These are phyloP conservation scores for Poicephalus gulielmi DNA, from an alignment of 2,113 vertebrate species.

Conservation along the genomic window DNA sequence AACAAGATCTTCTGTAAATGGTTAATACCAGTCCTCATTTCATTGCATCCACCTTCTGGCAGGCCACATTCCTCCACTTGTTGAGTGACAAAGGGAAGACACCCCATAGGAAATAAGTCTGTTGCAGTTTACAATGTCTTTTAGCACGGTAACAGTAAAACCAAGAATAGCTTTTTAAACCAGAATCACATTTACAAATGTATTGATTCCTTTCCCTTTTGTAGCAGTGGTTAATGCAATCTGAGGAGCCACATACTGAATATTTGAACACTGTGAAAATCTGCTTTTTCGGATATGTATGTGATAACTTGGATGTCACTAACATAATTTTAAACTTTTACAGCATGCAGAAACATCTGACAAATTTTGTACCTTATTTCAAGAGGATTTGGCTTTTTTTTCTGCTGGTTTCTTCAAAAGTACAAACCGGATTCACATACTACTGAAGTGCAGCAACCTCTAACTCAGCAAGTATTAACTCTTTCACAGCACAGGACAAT, in stretches of 20 bases:
- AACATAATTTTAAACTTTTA: constrained; percentile 20
- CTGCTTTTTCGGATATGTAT: not conserved
- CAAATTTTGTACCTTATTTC: constrained; percentile 46
- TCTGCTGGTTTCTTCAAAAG: not conserved
- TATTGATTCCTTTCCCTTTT: constrained; percentile 66
- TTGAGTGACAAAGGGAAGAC: not conserved
- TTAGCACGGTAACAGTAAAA: constrained; percentile 56
- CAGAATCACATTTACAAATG: constrained; percentile 49
- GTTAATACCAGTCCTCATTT: constrained; percentile 5
- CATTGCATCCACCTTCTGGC: not conserved
- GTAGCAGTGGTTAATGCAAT: constrained; percentile 54
- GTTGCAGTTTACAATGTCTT: constrained; percentile 23
- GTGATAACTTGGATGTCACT: not conserved
- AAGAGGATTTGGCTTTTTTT: constrained; percentile 2
- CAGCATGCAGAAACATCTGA: constrained; percentile 20
- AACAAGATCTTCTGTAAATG: constrained; percentile 15
- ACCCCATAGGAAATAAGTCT: not conserved
- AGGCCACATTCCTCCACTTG: not conserved
- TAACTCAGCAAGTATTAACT: not conserved
- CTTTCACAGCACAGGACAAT: not conserved
- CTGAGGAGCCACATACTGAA: constrained; percentile 24
- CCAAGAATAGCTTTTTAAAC: constrained; percentile 45
- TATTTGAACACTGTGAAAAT: not conserved
- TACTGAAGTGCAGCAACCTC: not conserved
- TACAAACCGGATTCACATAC: not conserved